Evolutionary conservation across 2,113 vertebrate species (phyloP).

Genomic region (Odocoileus virginianus): DNA sequence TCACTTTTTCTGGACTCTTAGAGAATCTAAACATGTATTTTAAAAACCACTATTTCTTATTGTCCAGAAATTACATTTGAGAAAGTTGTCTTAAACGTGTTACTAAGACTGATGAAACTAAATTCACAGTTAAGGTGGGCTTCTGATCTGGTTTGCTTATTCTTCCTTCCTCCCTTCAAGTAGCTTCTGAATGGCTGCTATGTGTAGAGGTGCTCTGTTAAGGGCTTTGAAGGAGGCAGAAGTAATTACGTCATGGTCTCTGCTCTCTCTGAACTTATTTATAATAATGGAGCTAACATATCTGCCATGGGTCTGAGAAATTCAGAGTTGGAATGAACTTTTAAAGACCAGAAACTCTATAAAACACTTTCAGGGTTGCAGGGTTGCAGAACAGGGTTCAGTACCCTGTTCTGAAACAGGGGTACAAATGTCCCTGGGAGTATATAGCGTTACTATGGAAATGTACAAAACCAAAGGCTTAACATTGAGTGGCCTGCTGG

Average conservation of each 20-base stretch:
- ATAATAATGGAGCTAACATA: background rate
- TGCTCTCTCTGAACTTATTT: background rate
- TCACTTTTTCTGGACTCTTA: background rate
- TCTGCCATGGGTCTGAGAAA: background rate
- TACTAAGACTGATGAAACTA: background rate
- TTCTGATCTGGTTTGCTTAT: background rate
- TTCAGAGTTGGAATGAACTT: background rate
- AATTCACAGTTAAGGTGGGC: background rate
- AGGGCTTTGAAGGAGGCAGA: background rate
- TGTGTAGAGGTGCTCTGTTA: background rate
- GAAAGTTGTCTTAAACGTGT: background rate
- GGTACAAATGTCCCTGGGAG: background rate
- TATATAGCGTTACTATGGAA: background rate
- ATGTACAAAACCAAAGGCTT: background rate
- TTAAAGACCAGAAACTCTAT: background rate
- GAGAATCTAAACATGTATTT: background rate
- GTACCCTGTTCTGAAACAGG: background rate
- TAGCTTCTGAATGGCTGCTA: background rate
- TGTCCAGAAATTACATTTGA: conserved; percentile 12
- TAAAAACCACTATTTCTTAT: background rate
- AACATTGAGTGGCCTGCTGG: background rate
- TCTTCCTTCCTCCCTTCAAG: background rate
- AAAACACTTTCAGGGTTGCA: background rate
- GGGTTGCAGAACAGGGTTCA: background rate
- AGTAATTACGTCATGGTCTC: background rate